Evolutionary conservation across 1,140 invertebrate genomes (phyloP), one percentile per base, ranked within the genome.

Genomic region (Phthorimaea operculella): DNA sequence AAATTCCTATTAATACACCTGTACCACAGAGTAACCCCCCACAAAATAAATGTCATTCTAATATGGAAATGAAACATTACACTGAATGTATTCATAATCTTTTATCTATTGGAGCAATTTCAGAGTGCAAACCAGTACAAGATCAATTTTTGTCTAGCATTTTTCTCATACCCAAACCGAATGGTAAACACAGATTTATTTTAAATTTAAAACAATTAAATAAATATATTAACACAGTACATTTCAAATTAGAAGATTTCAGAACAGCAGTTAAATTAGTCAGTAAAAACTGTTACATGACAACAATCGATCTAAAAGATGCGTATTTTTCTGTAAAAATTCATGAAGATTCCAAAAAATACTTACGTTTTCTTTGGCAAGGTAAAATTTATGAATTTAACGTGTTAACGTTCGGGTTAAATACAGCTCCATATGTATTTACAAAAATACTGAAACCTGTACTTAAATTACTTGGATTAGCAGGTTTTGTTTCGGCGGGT

Each of bases 161-260:
- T 59, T 62, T 62, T 51, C 44, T 62, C 7, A 42, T 12, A 45
- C 28, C 39, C 15, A 61, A 61, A 59, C 33, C 59, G 44, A 51
- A 61, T 28, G 56, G 56, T 11, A 16, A 45, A 28, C n/a, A 49
- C 4, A 53, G 55, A 44, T 54, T 58, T 10, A 58, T 61, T 21
- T 18, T 61, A 33, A 58, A 58, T 54, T 54, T 61, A 48, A 58
- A 61, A 50, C 14, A 54, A 14, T 33, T 61, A 6, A 61, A 61
- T 53, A 58, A 47, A 18, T 57, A 39, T 51, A 53, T 61, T 34
- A 12, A 1, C 11, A 51, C 56, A 17, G 14, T 28, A 17, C 59
- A 61, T 51, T 61, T 61, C 18, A 61, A 61, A 54, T 44, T 61
- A 33, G 55, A 61, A 54, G 59, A 61, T 60, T 15, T 47, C 4